phyloP scores from a whole-genome alignment of 2,888 invertebrate species.

The Nomada lathburiana region DNA sequence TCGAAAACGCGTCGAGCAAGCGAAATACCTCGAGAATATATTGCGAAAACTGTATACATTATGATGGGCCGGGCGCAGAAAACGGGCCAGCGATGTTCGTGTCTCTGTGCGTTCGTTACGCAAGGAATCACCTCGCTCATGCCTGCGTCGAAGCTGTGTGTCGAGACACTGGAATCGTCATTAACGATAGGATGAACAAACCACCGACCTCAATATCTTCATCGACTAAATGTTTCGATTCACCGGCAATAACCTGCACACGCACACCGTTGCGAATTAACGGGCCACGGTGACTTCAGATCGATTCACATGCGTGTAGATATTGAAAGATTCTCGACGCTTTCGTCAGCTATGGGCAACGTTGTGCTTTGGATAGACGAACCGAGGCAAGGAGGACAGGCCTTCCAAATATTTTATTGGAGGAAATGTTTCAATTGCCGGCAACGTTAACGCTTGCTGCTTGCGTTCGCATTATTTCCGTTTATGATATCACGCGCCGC shows the following conservation, averaged over 20 bases:
- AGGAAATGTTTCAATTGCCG: no score
- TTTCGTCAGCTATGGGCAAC: no score
- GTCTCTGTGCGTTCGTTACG: conserved; percentile 48
- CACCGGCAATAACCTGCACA: conserved; percentile 32
- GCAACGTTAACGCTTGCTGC: no score
- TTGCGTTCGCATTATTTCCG: no score
- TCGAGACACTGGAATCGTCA: conserved; percentile 60
- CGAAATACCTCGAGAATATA: conserved; percentile 76
- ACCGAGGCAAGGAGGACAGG: no score
- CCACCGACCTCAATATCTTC: conserved; percentile 55
- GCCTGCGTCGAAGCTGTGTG: conserved; percentile 48
- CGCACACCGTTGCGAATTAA: conserved; percentile 31
- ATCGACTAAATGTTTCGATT: conserved; percentile 52
- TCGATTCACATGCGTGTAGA: conserved; percentile 1
- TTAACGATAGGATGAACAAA: conserved; percentile 62
- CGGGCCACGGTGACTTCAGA: conserved; percentile 1
- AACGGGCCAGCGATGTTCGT: conserved; percentile 69
- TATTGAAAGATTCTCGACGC: neutral
- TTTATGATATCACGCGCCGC: no score
- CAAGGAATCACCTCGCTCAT: conserved; percentile 49
- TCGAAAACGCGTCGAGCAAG: conserved; percentile 80
- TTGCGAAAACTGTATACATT: conserved; percentile 81
- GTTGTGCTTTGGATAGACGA: no score
- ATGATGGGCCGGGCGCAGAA: conserved; percentile 69
- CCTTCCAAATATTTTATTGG: no score